Conservation (phyloP, 2,888 invertebrate genomes). For the Melolontha melolontha region DNA sequence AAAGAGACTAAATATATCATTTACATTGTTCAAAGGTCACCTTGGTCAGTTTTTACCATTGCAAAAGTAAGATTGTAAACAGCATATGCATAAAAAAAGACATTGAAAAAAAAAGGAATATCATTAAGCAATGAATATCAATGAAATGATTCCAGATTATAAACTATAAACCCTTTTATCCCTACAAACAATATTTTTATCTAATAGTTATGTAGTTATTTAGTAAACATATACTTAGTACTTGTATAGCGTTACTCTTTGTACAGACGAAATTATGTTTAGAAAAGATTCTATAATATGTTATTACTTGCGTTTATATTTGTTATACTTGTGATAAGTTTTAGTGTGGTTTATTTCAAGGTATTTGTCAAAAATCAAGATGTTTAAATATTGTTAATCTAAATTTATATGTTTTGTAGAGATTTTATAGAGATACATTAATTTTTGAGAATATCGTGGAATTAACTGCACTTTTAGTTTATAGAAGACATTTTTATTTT, state of each 20-base stretch:
- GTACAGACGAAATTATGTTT: neutral
- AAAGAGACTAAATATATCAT: conserved; percentile 8
- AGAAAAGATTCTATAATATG: too few species aligned
- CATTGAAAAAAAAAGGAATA: neutral
- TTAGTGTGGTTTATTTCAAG: too few species aligned
- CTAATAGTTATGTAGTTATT: conserved; percentile 28
- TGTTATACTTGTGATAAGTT: too few species aligned
- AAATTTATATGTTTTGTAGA: too few species aligned
- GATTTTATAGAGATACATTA: too few species aligned
- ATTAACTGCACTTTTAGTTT: too few species aligned
- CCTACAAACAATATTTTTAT: conserved; percentile 15
- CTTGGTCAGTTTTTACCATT: conserved; percentile 30
- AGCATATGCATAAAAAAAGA: neutral
- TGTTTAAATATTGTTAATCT: too few species aligned
- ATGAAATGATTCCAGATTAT: conserved; percentile 16
- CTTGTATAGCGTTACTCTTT: conserved; percentile 18
- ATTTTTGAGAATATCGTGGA: too few species aligned
- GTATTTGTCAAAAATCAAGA: too few species aligned
- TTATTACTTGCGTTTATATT: too few species aligned
- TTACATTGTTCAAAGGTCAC: conserved; percentile 26
- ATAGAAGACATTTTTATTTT: too few species aligned
- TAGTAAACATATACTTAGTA: conserved; percentile 8
- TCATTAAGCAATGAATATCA: neutral
- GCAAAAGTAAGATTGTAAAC: conserved; percentile 5
- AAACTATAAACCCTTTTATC: conserved; percentile 1